phyloP scores from a whole-genome alignment of 2,113 vertebrate genomes.

The Neoarius graeffei region DNA sequence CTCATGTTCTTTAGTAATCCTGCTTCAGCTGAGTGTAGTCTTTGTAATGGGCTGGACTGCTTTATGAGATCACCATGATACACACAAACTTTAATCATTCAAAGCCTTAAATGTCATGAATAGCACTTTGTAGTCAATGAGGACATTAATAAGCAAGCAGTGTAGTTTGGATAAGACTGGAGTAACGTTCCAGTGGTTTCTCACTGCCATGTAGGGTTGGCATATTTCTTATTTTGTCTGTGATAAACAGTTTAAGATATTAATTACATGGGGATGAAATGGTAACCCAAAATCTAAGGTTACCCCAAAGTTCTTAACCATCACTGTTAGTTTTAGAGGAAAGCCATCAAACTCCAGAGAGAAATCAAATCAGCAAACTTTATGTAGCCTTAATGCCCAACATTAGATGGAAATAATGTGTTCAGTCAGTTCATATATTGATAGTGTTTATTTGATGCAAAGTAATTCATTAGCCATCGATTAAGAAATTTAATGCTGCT shows the following conservation, averaged over 20 bases:
- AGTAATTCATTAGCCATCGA: not conserved
- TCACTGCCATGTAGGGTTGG: not conserved
- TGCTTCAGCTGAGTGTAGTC: not conserved
- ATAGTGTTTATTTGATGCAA: not conserved
- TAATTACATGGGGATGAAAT: not conserved
- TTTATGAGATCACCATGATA: not conserved
- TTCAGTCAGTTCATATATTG: not conserved
- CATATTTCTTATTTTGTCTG: not conserved
- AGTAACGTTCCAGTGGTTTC: not conserved
- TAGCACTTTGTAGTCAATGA: not conserved
- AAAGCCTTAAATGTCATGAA: not conserved
- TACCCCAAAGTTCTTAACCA: not conserved
- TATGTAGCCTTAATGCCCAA: not conserved
- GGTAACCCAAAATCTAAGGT: not conserved
- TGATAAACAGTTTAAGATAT: not conserved
- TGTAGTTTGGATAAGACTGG: not conserved
- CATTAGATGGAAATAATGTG: not conserved
- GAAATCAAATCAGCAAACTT: not conserved
- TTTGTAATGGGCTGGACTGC: not conserved
- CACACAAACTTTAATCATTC: not conserved
- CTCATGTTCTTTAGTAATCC: not conserved
- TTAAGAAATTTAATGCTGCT: not conserved
- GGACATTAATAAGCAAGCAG: not conserved
- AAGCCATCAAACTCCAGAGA: not conserved
- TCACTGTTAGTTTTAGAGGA: not conserved